phyloP scores from a whole-genome alignment of 2,113 vertebrate species.

The Pygoscelis adeliae region DNA sequence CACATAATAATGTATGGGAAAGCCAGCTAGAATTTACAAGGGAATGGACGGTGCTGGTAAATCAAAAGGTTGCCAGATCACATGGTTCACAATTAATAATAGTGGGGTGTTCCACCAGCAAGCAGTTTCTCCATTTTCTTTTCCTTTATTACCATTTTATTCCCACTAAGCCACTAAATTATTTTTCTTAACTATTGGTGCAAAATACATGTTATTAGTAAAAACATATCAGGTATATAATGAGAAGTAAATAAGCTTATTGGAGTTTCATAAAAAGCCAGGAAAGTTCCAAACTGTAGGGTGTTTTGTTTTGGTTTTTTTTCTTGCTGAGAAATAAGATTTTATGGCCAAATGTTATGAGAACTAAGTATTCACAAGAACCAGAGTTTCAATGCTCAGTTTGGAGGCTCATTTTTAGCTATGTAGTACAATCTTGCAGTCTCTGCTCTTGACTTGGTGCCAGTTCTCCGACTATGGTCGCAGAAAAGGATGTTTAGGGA shows the following conservation, averaged over 20 bases:
- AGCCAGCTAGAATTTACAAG: slow-evolving; percentile 82
- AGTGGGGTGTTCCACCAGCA: slow-evolving; percentile 53
- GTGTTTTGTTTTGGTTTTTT: slow-evolving; percentile 6
- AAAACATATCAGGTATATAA: slow-evolving; percentile 60
- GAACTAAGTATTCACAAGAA: slow-evolving; percentile 16
- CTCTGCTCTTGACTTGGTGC: background rate
- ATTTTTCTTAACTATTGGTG: slow-evolving; percentile 49
- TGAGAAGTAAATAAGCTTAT: slow-evolving; percentile 59
- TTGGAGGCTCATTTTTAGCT: slow-evolving; percentile 43
- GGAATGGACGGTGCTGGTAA: slow-evolving; percentile 74
- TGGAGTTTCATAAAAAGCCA: slow-evolving; percentile 55
- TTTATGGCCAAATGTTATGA: slow-evolving; percentile 51
- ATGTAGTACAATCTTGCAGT: background rate
- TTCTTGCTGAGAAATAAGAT: slow-evolving; percentile 28
- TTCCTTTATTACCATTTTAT: slow-evolving; percentile 65
- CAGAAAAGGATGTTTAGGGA: slow-evolving; percentile 21
- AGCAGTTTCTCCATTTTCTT: slow-evolving; percentile 67
- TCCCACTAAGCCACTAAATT: slow-evolving; percentile 69
- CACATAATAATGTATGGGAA: slow-evolving; percentile 83
- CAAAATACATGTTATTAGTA: slow-evolving; percentile 66
- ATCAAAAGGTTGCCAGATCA: slow-evolving; percentile 74
- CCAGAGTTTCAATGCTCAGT: background rate
- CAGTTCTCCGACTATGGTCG: slow-evolving; percentile 17
- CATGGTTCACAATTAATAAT: slow-evolving; percentile 74
- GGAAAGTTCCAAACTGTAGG: slow-evolving; percentile 12